Evolutionary conservation across 2,888 invertebrate species (phyloP), one percentile per base, ranked within the genome.

Genomic region (Abrostola tripartita): DNA sequence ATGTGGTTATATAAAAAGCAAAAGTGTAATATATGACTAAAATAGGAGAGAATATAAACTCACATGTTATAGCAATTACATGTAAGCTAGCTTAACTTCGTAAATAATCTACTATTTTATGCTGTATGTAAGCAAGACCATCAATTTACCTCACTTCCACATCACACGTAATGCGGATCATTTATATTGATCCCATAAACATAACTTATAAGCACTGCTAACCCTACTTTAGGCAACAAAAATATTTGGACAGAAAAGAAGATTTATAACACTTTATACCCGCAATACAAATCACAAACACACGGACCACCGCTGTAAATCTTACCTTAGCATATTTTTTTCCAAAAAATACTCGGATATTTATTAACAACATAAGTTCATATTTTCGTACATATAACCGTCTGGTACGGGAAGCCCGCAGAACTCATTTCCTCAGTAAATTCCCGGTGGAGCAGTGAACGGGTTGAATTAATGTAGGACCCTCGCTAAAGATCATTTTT

Each of bases 341-440:
- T 44, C 37, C 50, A 59, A 74, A 76, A 75, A 72, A 65, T 65
- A 55, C 57, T 62, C 24, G 35, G 59, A 64, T 79, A 78, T 78
- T 77, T 78, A 78, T 79, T 79, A 68, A 71, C 65, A 65, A 60
- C 73, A 61, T 61, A 79, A 74, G 65, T 79, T 72, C 68, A 80
- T 80, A 76, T 78, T 79, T 76, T 79, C 61, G 76, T 70, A 70
- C 65, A 66, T 71, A 76, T 64, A 76, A 58, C 58, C 70, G 78
- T 76, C 71, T 80, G 78, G 69, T 44, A 44, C 60, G 67, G 67
- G 73, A 70, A 70, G 66, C 62, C 60, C 59, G 62, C 49, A 63
- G 65, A 74, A 65, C 76, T 79, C 81, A 81, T 81, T 81, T 81
- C 81, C 81, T 81, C 79, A 76, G 81, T 78, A 81, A 78, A 81